phyloP scores from a whole-genome alignment of 2,797 vertebrate species.

The Myiotriccus ornatus region DNA sequence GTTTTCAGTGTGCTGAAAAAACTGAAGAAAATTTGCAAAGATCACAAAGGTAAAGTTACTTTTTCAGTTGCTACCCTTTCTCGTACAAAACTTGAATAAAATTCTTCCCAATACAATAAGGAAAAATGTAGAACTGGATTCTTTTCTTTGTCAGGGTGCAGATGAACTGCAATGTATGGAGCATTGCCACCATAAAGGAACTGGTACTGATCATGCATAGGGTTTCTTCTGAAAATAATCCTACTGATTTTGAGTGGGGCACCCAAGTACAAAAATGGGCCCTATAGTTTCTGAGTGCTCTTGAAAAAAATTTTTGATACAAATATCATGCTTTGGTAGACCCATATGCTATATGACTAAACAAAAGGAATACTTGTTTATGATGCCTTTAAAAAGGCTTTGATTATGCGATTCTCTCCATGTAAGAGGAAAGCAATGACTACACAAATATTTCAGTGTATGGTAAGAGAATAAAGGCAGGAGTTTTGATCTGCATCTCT shows the following conservation, averaged over 20 bases:
- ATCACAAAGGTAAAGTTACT: neutral
- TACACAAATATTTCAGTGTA: neutral
- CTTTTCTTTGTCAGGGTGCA: neutral
- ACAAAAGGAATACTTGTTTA: neutral
- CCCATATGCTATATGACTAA: neutral
- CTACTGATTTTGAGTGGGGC: neutral
- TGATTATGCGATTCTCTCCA: neutral
- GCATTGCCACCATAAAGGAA: neutral
- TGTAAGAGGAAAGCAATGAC: constrained; percentile 7
- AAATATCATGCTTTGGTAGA: neutral
- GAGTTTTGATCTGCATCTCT: constrained; percentile 34
- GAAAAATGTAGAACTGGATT: neutral
- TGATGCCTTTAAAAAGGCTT: neutral
- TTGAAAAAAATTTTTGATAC: neutral
- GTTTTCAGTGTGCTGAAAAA: neutral
- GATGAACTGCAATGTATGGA: neutral
- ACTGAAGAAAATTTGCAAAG: neutral
- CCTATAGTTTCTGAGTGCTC: neutral
- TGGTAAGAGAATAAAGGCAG: neutral
- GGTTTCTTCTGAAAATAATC: neutral
- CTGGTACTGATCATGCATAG: neutral
- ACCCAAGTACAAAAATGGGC: neutral
- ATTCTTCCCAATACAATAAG: neutral
- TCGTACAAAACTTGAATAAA: neutral
- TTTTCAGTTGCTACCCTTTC: neutral